Conservation (phyloP, 2,113 vertebrate genomes). For the Peromyscus leucopus region DNA sequence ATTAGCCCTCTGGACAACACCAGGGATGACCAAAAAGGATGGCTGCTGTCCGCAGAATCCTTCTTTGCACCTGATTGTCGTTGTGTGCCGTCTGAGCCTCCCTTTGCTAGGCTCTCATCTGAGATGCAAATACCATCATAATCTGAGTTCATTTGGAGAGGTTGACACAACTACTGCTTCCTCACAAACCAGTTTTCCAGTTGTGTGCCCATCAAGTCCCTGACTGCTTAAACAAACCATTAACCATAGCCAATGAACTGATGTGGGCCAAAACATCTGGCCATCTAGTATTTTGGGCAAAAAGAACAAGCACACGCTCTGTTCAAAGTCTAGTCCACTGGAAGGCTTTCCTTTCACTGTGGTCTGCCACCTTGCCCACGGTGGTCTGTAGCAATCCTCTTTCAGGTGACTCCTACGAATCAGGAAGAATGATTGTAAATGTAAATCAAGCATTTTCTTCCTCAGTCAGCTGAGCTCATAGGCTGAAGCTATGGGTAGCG, state of each 20-base stretch:
- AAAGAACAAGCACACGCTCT: not conserved
- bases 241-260: not conserved
- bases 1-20: not conserved
- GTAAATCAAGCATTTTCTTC: not conserved
- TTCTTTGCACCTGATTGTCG: not conserved
- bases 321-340: not conserved
- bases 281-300: conserved; percentile 1
- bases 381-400: not conserved
- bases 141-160: not conserved
- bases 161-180: not conserved
- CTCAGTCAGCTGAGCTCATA: not conserved
- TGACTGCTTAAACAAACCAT: not conserved
- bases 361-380: not conserved
- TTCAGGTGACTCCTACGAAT: not conserved
- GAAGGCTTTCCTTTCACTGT: not conserved
- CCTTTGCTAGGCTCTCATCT: not conserved
- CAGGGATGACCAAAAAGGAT: not conserved
- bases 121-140: not conserved
- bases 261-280: not conserved
- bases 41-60: not conserved
- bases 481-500: not conserved
- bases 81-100: not conserved
- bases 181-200: not conserved
- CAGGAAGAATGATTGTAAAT: not conserved
- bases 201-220: not conserved